Percentiles rank a stretch among this genome's conserved stretches.
Conservation (phyloP, 2,888 invertebrate species). For the Sminthurides aquaticus region DNA sequence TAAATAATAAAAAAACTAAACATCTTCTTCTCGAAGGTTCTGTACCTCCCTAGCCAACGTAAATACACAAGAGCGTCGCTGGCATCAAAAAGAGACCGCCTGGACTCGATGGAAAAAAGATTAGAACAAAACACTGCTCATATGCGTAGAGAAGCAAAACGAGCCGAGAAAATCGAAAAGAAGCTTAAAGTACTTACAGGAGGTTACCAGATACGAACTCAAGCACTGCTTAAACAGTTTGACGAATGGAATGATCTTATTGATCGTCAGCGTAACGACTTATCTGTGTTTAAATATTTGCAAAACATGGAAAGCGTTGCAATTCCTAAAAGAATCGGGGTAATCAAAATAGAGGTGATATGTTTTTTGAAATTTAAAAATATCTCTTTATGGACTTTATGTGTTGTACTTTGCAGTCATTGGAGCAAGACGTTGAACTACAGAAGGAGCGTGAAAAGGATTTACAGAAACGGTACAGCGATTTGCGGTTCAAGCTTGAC, state of each 20-base stretch:
- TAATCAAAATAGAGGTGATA: slow-evolving; percentile 47
- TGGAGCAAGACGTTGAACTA: slow-evolving; percentile 84
- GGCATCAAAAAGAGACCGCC: slow-evolving; percentile 89
- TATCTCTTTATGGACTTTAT: not conserved
- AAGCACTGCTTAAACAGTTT: slow-evolving; percentile 77
- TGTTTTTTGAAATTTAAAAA: slow-evolving; percentile 3
- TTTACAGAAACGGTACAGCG: slow-evolving; percentile 73
- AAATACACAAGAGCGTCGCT: slow-evolving; percentile 88
- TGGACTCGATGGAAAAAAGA: slow-evolving; percentile 86
- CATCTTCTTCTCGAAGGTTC: slow-evolving; percentile 58
- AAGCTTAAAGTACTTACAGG: slow-evolving; percentile 92
- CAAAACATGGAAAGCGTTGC: slow-evolving; percentile 83
- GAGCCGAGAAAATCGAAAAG: slow-evolving; percentile 95
- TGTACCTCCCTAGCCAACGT: slow-evolving; percentile 85
- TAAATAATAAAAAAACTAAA: no score
- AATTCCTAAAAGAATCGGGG: slow-evolving; percentile 81
- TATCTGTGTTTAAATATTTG: slow-evolving; percentile 82
- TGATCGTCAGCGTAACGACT: slow-evolving; percentile 80
- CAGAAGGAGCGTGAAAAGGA: slow-evolving; percentile 85
- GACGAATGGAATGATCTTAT: slow-evolving; percentile 80
- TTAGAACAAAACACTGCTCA: slow-evolving; percentile 87
- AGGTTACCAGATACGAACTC: slow-evolving; percentile 76
- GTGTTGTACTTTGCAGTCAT: slow-evolving; percentile 52
- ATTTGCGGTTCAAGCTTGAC: slow-evolving; percentile 55
- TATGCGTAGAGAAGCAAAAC: slow-evolving; percentile 95